Percentiles rank a stretch among this genome's conserved stretches.
Conservation (phyloP, 2,888 invertebrate species). For the Acleris holmiana region DNA sequence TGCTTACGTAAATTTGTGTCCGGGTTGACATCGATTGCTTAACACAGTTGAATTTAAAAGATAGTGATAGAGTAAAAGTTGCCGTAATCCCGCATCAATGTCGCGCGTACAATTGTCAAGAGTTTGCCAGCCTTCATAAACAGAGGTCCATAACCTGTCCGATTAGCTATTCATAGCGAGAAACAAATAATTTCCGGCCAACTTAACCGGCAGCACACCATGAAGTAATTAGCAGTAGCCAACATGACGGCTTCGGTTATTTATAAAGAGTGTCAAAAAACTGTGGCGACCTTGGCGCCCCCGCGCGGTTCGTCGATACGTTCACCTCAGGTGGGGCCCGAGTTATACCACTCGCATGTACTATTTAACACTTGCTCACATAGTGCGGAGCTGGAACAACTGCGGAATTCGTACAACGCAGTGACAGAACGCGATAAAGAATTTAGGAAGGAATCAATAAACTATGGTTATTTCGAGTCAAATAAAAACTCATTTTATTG, state of each 20-base stretch:
- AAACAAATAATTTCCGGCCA: conserved; percentile 78
- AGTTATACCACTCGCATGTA: conserved; percentile 36
- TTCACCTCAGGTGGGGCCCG: conserved; percentile 82
- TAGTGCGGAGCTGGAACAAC: conserved; percentile 12
- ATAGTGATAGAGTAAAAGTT: neutral
- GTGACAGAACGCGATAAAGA: neutral
- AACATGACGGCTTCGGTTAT: conserved; percentile 64
- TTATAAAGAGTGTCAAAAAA: conserved; percentile 81
- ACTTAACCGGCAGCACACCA: conserved; percentile 57
- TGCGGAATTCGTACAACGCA: conserved; percentile 9
- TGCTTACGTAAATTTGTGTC: too few species aligned
- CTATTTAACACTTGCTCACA: conserved; percentile 20
- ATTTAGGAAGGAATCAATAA: too few species aligned
- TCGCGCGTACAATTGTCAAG: conserved; percentile 5
- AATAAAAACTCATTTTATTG: too few species aligned
- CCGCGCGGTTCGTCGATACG: conserved; percentile 75
- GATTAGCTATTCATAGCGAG: conserved; percentile 68
- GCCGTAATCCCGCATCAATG: neutral
- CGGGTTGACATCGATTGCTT: too few species aligned
- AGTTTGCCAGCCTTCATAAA: conserved; percentile 43
- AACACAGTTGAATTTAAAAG: too few species aligned
- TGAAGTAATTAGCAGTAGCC: conserved; percentile 64
- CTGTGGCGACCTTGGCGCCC: conserved; percentile 80
- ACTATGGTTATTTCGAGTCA: too few species aligned
- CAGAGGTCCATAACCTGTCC: conserved; percentile 66